Base-by-base conservation (phyloP, 2,797 vertebrate genomes). In the Siniperca obscura region DNA sequence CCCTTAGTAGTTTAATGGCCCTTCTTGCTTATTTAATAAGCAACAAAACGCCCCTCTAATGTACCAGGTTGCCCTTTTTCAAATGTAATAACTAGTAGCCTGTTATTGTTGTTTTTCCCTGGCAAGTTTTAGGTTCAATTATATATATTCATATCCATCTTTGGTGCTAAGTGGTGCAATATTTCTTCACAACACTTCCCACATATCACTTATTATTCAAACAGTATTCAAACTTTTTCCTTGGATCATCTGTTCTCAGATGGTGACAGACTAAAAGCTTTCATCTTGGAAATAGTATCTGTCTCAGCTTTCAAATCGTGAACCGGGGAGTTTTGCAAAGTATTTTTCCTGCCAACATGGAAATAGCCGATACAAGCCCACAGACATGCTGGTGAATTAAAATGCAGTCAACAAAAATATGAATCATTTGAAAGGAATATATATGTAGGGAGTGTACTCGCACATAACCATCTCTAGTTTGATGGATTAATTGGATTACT, bases 401-500 rank as follows among this genome's bases (percentile, higher is more conserved):
- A 60, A 81, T 56, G 60, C 46, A 74, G n/a, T 55, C 46, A 30
- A 68, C 36, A 79, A 21, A 66, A 78, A 46, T 5, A 10, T 25
- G 66, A 85, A 80, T 56, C 70, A 85, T 40, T 53, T 73, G 11
- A 68, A 62, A 38, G 13, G 42, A 52, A 76, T 52, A 17, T 27
- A 19, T 78, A 50, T 74, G 70, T 60, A 59, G 44, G 52, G n/a
- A 38, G 52, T n/a, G 72, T 52, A 68, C 34, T 42, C 1, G 36
- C 34, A 61, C 61, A 69, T 38, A 66, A 74, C 46, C 25, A 25
- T 71, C 74, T 65, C 36, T 66, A 46, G 13, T 70, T 77, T 82
- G 56, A 84, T 76, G 82, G 80, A 84, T 80, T 85, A 88, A 81
- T 69, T 27, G 72, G 85, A 78, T 86, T 80, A 78, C 56, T 81